These are phyloP conservation scores for Etheostoma nigrum DNA, from an alignment of 2,797 vertebrate genomes.

Conservation along the genomic window DNA sequence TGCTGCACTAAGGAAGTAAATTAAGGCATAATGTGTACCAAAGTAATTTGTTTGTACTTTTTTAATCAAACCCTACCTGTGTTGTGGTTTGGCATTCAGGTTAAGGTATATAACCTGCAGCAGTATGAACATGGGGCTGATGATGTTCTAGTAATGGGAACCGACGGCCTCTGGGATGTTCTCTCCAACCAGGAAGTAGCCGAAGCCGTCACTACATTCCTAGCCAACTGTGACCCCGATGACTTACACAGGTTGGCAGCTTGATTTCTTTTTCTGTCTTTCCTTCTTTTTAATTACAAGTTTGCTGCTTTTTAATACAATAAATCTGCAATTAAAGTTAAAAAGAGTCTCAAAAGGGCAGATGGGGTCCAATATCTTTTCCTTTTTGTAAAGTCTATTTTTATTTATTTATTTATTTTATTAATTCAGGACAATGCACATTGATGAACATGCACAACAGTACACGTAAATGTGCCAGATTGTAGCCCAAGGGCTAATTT, in stretches of 20 bases:
- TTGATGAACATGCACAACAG: too few relatives aligned
- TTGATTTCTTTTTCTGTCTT: background rate
- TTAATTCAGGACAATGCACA: too few relatives aligned
- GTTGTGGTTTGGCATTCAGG: conserved; percentile 79
- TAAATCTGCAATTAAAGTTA: background rate
- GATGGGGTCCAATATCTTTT: background rate
- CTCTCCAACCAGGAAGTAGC: conserved; percentile 96
- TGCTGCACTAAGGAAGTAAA: background rate
- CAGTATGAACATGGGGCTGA: conserved; percentile 92
- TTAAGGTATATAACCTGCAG: conserved; percentile 92
- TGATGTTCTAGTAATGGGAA: conserved; percentile 95
- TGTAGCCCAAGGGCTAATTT: too few relatives aligned
- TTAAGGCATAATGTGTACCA: background rate
- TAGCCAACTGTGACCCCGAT: conserved; percentile 96
- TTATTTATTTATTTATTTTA: too few relatives aligned
- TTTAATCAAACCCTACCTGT: background rate
- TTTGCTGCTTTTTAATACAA: background rate
- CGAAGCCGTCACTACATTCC: conserved; percentile 92
- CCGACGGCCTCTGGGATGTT: conserved; percentile 98
- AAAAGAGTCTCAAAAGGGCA: background rate
- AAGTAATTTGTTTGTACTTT: background rate
- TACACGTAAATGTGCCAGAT: too few relatives aligned
- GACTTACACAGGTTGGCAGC: conserved; percentile 91
- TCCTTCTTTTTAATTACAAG: background rate
- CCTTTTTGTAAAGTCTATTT: background rate